phyloP scores from a whole-genome alignment of 2,797 vertebrate genomes.

The Phataginus tricuspis region DNA sequence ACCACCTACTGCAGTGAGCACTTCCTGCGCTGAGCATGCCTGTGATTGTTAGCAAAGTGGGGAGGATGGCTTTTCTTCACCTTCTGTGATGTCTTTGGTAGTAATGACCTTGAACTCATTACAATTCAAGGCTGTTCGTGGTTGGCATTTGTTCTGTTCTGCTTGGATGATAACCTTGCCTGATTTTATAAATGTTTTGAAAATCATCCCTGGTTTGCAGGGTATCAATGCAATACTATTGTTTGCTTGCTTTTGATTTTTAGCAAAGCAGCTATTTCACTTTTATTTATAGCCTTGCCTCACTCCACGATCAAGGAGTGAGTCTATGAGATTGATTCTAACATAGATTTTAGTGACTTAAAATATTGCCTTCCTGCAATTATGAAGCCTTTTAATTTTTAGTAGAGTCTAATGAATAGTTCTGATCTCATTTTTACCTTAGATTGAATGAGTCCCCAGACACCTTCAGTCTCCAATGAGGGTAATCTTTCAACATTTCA shows the following conservation, averaged over 20 bases:
- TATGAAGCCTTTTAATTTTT: neutral
- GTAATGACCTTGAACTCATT: neutral
- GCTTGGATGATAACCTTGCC: neutral
- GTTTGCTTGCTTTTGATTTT: neutral
- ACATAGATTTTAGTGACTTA: neutral
- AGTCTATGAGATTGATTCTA: neutral
- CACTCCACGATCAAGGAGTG: neutral
- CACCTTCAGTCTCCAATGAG: neutral
- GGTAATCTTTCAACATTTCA: neutral
- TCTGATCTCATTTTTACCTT: slow-evolving; percentile 28
- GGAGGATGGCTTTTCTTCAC: neutral
- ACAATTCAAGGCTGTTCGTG: neutral
- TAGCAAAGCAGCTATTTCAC: neutral
- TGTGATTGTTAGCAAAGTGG: neutral
- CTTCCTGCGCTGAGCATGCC: neutral
- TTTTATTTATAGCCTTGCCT: neutral
- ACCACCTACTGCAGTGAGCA: neutral
- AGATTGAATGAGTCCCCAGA: neutral
- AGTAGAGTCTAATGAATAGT: neutral
- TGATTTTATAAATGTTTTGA: neutral
- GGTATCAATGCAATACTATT: neutral
- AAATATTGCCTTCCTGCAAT: neutral
- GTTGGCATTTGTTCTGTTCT: neutral
- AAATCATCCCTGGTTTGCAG: neutral
- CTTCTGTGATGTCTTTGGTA: neutral